Evolutionary conservation across 2,888 invertebrate genomes (phyloP).

Genomic region (Agrochola circellaris): DNA sequence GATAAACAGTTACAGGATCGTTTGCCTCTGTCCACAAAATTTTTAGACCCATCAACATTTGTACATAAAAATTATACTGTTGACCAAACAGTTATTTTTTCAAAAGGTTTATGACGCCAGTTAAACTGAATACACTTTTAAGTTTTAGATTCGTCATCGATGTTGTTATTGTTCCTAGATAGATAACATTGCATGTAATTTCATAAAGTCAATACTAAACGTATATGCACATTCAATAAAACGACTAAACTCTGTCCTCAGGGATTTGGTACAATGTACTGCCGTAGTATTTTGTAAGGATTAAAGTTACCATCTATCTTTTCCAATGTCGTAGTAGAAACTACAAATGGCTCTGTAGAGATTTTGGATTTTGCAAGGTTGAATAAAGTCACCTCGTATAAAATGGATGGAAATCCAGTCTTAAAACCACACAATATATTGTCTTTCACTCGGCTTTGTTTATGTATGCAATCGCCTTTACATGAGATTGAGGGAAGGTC

Average conservation of each 20-base stretch:
- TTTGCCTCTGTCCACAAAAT: slow-evolving; percentile 68
- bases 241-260: background rate
- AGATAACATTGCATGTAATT: background rate
- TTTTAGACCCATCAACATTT: slow-evolving; percentile 55
- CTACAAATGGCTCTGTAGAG: slow-evolving; percentile 12
- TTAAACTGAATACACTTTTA: background rate
- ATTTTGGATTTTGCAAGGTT: slow-evolving; percentile 2
- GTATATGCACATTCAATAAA: background rate
- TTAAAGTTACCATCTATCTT: background rate
- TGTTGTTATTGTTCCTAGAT: background rate
- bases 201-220: background rate
- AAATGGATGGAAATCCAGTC: slow-evolving; percentile 52
- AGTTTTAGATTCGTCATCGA: background rate
- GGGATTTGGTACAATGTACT: background rate
- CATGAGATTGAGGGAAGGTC: slow-evolving; percentile 21
- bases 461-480: slow-evolving; percentile 61
- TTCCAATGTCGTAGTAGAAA: slow-evolving; percentile 11
- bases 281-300: background rate
- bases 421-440: slow-evolving; percentile 32
- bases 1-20: slow-evolving; percentile 77
- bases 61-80: slow-evolving; percentile 52
- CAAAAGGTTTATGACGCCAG: slow-evolving; percentile 21
- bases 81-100: slow-evolving; percentile 33
- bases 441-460: slow-evolving; percentile 46
- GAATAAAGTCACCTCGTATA: slow-evolving; percentile 43